These are phyloP conservation scores for Camponotus pennsylvanicus DNA, from an alignment of 1,140 invertebrate species.

Conservation along the genomic window DNA sequence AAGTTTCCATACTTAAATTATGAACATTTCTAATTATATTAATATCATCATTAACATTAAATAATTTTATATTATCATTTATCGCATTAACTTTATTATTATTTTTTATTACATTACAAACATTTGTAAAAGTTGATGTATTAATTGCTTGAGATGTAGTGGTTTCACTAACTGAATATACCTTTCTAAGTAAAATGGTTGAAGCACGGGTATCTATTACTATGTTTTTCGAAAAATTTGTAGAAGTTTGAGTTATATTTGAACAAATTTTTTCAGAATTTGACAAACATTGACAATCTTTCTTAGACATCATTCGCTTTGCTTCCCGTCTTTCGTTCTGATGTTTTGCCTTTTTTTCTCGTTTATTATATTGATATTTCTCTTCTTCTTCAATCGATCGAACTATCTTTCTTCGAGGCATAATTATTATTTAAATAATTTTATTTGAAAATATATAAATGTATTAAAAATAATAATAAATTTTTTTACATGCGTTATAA, in stretches of 20 bases:
- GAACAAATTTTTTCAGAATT: not conserved
- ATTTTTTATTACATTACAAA: no score
- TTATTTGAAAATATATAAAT: not conserved
- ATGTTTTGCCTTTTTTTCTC: not conserved
- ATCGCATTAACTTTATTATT: no score
- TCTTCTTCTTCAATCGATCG: conserved; percentile 1
- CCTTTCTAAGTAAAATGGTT: not conserved
- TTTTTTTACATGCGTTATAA: no score
- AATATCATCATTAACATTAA: no score
- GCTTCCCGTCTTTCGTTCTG: not conserved
- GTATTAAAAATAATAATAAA: not conserved
- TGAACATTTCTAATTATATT: no score
- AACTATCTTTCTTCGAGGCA: not conserved
- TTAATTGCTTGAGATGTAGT: not conserved
- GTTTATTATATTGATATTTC: not conserved
- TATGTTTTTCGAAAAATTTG: not conserved
- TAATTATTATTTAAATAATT: conserved; percentile 5
- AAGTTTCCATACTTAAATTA: no score
- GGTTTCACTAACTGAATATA: not conserved
- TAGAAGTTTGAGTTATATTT: not conserved
- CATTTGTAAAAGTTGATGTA: no score
- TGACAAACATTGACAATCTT: not conserved
- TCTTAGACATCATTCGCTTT: not conserved
- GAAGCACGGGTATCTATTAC: not conserved
- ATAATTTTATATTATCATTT: no score